These are phyloP conservation scores for Bombus confusus DNA, from an alignment of 1,140 invertebrate genomes.

Conservation along the genomic window DNA sequence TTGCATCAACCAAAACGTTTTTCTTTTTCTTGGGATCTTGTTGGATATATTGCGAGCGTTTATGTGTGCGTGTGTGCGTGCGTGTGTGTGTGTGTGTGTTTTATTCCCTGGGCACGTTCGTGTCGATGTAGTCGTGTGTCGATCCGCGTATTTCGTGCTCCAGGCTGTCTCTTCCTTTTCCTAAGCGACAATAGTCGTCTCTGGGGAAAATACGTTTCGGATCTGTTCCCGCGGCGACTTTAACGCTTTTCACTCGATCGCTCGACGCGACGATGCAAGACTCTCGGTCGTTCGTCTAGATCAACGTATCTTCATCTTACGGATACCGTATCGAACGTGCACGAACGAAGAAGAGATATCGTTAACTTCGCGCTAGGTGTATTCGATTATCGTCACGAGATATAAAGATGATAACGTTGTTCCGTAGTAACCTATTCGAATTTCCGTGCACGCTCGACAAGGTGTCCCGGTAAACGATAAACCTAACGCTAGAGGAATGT, in stretches of 20 bases:
- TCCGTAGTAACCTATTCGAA: background rate
- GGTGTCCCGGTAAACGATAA: conserved; percentile 12
- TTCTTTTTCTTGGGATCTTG: conserved; percentile 57
- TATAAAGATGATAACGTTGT: background rate
- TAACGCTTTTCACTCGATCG: background rate
- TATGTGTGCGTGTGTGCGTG: background rate
- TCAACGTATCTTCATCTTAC: conserved; percentile 16
- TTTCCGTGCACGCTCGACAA: background rate
- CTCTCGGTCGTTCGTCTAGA: background rate
- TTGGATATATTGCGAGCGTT: conserved; percentile 51
- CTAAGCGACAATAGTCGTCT: background rate
- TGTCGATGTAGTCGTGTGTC: conserved; percentile 14
- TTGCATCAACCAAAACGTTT: conserved; percentile 79
- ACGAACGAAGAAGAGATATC: conserved; percentile 26
- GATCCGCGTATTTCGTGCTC: conserved; percentile 31
- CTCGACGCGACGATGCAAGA: background rate
- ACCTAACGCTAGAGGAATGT: conserved; percentile 31
- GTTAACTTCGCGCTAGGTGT: background rate
- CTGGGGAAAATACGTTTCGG: background rate
- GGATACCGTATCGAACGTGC: conserved; percentile 28
- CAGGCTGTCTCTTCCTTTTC: conserved; percentile 1
- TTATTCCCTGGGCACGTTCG: conserved; percentile 14
- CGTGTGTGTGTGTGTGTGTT: conserved; percentile 7
- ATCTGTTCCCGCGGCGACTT: conserved; percentile 3
- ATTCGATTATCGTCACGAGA: background rate